These are phyloP conservation scores for Crossocerus cetratus DNA, from an alignment of 2,888 invertebrate genomes.

Conservation along the genomic window DNA sequence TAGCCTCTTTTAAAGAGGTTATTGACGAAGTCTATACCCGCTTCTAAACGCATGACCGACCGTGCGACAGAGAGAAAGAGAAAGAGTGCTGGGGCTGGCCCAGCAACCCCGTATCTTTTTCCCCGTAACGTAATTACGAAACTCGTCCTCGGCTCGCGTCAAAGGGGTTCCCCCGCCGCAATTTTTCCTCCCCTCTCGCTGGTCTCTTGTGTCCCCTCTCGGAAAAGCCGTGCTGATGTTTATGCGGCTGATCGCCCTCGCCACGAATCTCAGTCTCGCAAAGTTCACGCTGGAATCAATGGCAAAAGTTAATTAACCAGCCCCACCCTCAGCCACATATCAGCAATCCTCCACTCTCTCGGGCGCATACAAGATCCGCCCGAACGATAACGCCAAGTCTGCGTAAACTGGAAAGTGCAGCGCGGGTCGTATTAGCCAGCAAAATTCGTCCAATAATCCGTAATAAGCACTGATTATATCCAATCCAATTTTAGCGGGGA, in stretches of 20 bases:
- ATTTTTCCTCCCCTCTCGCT: conserved; percentile 20
- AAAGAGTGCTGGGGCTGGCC: not conserved
- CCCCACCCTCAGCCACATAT: too few relatives aligned
- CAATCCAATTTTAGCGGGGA: too few relatives aligned
- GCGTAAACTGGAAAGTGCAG: not conserved
- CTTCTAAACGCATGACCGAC: conserved; percentile 57
- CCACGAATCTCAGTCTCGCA: conserved; percentile 37
- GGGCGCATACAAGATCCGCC: too few relatives aligned
- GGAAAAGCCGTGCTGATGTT: conserved; percentile 41
- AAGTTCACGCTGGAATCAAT: conserved; percentile 19
- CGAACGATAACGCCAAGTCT: not conserved
- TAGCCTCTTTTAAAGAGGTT: conserved; percentile 63
- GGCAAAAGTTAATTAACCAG: conserved; percentile 9
- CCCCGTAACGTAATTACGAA: conserved; percentile 61
- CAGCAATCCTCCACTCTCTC: too few relatives aligned
- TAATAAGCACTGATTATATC: too few relatives aligned
- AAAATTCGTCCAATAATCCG: too few relatives aligned
- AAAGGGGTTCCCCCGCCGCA: conserved; percentile 48
- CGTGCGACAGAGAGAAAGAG: conserved; percentile 40
- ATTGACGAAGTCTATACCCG: conserved; percentile 59
- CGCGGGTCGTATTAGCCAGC: too few relatives aligned
- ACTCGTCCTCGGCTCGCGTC: conserved; percentile 43
- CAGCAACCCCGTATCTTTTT: conserved; percentile 36
- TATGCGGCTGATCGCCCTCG: conserved; percentile 48
- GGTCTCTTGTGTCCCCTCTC: conserved; percentile 4